Conservation (phyloP, 2,797 vertebrate species). For the Numenius phaeopus region DNA sequence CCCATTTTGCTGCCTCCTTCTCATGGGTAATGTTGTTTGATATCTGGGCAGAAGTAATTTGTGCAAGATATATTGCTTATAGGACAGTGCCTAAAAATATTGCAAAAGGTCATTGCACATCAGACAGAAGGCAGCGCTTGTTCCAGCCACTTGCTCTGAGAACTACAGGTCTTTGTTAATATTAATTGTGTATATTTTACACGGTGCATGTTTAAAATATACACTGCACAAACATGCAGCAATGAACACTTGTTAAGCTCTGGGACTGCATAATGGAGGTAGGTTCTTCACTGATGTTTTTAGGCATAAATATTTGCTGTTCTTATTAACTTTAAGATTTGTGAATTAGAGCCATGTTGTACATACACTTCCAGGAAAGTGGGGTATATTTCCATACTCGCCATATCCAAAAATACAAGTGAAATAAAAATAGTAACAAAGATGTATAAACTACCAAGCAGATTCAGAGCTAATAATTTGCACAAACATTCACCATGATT, state of each 20-base stretch:
- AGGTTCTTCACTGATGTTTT: not conserved
- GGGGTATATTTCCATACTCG: fast-evolving
- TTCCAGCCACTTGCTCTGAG: not conserved
- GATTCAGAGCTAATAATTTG: not conserved
- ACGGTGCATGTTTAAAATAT: constrained; percentile 18
- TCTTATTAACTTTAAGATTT: not conserved
- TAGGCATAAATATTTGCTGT: not conserved
- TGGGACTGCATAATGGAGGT: not conserved
- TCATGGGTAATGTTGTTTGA: not conserved
- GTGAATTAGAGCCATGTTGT: not conserved
- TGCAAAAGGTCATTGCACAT: constrained; percentile 47
- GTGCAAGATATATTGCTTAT: constrained; percentile 4
- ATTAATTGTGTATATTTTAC: constrained; percentile 53
- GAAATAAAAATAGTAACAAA: not conserved
- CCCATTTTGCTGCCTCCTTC: not conserved
- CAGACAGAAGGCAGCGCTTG: constrained; percentile 38
- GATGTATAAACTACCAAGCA: not conserved
- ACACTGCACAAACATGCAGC: not conserved
- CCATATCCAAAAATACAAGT: not conserved
- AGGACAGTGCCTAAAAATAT: constrained; percentile 61
- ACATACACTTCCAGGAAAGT: not conserved
- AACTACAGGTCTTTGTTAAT: constrained; percentile 47
- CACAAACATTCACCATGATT: not conserved
- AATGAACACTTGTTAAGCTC: not conserved
- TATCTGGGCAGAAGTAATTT: constrained; percentile 28